phyloP scores from a whole-genome alignment of 1,140 invertebrate species.

The Drosophila kepulauana region DNA sequence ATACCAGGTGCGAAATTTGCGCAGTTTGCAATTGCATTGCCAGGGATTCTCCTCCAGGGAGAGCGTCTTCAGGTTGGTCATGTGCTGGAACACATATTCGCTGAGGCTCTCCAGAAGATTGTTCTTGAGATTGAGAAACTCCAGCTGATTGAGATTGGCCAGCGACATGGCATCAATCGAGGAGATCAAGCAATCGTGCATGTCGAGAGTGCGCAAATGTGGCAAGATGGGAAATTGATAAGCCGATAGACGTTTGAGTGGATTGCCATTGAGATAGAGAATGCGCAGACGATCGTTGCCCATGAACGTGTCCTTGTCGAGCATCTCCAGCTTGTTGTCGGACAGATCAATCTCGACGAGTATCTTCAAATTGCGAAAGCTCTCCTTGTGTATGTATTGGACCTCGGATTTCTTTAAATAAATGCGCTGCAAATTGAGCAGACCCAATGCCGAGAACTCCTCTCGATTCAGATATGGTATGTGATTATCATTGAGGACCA shows the following conservation, averaged over 20 bases:
- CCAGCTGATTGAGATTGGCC: conserved; percentile 88
- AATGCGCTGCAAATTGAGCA: conserved; percentile 94
- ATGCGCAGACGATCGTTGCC: conserved; percentile 91
- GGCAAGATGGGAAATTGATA: conserved; percentile 90
- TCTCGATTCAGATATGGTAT: conserved; percentile 91
- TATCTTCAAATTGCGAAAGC: conserved; percentile 94
- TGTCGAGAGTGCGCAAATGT: conserved; percentile 89
- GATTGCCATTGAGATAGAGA: conserved; percentile 90
- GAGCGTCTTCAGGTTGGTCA: conserved; percentile 91
- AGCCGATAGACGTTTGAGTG: conserved; percentile 87
- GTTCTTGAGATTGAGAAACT: conserved; percentile 89
- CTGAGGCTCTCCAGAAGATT: conserved; percentile 90
- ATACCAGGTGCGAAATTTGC: conserved; percentile 93
- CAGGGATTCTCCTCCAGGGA: conserved; percentile 94
- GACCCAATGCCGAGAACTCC: conserved; percentile 91
- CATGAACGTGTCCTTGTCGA: conserved; percentile 90
- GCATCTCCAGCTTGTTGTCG: conserved; percentile 89
- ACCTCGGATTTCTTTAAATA: conserved; percentile 91
- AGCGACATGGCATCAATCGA: conserved; percentile 91
- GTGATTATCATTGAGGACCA: conserved; percentile 92
- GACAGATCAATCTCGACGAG: conserved; percentile 94
- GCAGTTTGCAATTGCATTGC: conserved; percentile 94
- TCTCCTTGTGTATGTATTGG: conserved; percentile 91
- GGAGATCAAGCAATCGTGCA: conserved; percentile 91
- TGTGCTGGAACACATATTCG: conserved; percentile 88